These are phyloP conservation scores for Coregonus sp. DNA, from an alignment of 2,797 vertebrate species.

Conservation along the genomic window DNA sequence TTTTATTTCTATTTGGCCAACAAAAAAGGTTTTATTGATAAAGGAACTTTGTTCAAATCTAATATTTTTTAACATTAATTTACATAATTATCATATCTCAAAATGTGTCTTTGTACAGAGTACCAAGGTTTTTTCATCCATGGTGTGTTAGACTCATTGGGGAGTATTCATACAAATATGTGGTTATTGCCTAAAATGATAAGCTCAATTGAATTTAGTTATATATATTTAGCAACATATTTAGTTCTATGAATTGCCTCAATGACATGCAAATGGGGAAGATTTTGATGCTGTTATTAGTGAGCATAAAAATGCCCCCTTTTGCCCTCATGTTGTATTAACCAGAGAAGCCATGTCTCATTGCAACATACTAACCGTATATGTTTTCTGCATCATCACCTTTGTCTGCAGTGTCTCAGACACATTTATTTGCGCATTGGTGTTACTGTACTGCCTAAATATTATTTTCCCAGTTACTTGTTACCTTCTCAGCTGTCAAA, in stretches of 20 bases:
- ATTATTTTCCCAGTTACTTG: background rate
- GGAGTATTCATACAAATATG: background rate
- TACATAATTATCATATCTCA: too few relatives aligned
- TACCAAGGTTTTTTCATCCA: background rate
- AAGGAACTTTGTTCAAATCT: too few relatives aligned
- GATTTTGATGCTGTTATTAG: background rate
- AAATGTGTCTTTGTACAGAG: background rate
- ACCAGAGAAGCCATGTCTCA: background rate
- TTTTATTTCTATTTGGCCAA: too few relatives aligned
- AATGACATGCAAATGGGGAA: background rate
- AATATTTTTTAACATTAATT: too few relatives aligned
- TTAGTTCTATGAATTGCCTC: background rate
- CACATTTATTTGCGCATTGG: background rate
- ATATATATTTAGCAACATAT: background rate
- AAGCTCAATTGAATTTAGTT: background rate
- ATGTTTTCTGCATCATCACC: background rate
- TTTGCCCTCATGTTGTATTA: background rate
- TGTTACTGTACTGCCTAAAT: background rate
- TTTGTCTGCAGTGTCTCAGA: background rate
- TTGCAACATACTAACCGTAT: background rate
- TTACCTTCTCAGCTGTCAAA: background rate
- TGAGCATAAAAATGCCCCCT: background rate
- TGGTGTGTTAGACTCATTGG: background rate
- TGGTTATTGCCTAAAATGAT: background rate
- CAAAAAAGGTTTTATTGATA: too few relatives aligned